Conservation (phyloP, 2,113 vertebrate genomes). For the Nycticryphes semicollaris region DNA sequence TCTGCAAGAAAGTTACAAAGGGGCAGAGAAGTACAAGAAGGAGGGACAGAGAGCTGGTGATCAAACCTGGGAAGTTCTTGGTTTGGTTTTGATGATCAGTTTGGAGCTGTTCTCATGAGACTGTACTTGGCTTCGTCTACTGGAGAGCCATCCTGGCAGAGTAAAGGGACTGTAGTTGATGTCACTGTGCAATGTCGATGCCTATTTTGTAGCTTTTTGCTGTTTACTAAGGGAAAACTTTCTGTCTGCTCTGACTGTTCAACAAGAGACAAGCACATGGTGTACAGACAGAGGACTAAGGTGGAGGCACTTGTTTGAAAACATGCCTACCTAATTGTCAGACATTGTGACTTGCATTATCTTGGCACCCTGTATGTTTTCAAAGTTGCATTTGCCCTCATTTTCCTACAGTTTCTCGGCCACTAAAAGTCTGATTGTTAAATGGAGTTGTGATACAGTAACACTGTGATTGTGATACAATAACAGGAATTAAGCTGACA, state of each 20-base stretch:
- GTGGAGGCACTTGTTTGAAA: background rate
- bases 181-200: background rate
- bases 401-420: background rate
- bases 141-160: background rate
- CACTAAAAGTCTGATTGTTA: background rate
- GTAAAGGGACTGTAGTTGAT: background rate
- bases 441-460: background rate
- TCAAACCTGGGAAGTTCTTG: background rate
- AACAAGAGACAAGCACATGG: background rate
- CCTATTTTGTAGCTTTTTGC: background rate
- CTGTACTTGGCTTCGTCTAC: background rate
- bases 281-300: background rate
- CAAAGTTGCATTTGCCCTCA: background rate
- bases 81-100: background rate
- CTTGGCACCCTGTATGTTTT: background rate
- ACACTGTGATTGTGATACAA: background rate
- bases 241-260: background rate
- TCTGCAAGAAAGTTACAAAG: background rate
- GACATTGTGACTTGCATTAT: fast-evolving
- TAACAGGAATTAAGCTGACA: background rate
- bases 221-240: background rate
- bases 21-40: background rate
- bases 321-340: fast-evolving
- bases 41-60: background rate
- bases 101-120: background rate